Evolutionary conservation across 2,113 vertebrate genomes (phyloP).

Genomic region (Oryzias curvinotus): DNA sequence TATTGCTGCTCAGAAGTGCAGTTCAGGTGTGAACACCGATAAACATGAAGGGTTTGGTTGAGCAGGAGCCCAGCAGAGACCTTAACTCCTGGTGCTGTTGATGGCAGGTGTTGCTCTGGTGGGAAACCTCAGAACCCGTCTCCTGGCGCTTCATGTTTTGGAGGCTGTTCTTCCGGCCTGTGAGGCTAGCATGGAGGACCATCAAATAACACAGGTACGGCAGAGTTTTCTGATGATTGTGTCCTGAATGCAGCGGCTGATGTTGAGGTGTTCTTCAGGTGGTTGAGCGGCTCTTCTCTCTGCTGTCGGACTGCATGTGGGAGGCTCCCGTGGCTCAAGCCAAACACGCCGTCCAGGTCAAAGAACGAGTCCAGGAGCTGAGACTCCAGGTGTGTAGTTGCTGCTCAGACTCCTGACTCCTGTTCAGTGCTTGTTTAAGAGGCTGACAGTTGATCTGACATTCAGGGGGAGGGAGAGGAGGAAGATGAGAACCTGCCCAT

Average conservation of each 20-base stretch:
- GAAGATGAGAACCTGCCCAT: constrained; percentile 96
- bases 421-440: background rate
- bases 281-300: constrained; percentile 89
- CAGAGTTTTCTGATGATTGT: accelerated
- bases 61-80: background rate
- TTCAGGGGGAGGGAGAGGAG: constrained; percentile 87
- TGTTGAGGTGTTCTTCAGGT: constrained; percentile 76
- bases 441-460: background rate
- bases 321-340: constrained; percentile 93
- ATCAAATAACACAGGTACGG: constrained; percentile 90
- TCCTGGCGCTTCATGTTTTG: constrained; percentile 92
- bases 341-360: constrained; percentile 87
- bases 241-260: background rate
- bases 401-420: accelerated
- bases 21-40: constrained; percentile 81
- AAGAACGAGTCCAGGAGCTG: constrained; percentile 90
- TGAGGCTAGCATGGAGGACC: constrained; percentile 91
- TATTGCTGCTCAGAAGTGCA: constrained; percentile 96
- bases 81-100: accelerated
- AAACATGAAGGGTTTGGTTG: background rate
- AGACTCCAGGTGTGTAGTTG: constrained; percentile 84
- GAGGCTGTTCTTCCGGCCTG: constrained; percentile 97
- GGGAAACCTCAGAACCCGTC: constrained; percentile 93
- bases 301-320: constrained; percentile 98
- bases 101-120: constrained; percentile 88